Conservation (phyloP, 2,797 vertebrate genomes). For the Pempheris klunzingeri region DNA sequence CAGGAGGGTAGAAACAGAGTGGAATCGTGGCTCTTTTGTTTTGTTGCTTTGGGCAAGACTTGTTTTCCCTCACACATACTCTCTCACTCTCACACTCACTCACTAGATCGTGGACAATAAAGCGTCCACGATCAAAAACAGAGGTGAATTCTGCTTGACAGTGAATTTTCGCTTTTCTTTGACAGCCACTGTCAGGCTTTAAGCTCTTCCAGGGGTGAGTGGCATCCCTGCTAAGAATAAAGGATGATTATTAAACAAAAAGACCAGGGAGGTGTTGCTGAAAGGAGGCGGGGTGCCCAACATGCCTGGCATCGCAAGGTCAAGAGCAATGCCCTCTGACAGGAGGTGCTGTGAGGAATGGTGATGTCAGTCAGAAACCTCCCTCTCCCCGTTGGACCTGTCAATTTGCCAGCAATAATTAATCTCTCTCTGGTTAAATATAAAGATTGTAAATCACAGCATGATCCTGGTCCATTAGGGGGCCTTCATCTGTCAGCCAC, state of each 20-base stretch:
- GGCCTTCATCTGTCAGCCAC: conserved; percentile 81
- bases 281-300: conserved; percentile 63
- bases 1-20: conserved; percentile 47
- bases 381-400: conserved; percentile 74
- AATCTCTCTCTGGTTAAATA: conserved; percentile 85
- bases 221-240: conserved; percentile 62
- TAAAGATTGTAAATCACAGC: conserved; percentile 86
- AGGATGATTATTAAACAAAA: conserved; percentile 56
- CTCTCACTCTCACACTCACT: conserved; percentile 45
- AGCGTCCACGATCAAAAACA: conserved; percentile 51
- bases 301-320: conserved; percentile 76
- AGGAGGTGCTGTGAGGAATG: conserved; percentile 71
- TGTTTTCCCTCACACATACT: conserved; percentile 48
- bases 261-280: conserved; percentile 48
- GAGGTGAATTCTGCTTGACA: conserved; percentile 48
- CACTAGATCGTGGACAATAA: conserved; percentile 31
- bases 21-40: conserved; percentile 60
- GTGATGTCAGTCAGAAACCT: conserved; percentile 74
- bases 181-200: conserved; percentile 45
- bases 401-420: conserved; percentile 80
- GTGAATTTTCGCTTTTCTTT: conserved; percentile 54
- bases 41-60: conserved; percentile 67
- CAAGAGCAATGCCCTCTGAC: conserved; percentile 73
- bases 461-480: conserved; percentile 72
- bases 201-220: conserved; percentile 44